phyloP scores from a whole-genome alignment of 35 echinoderm and acorn worm species.

The Strongylocentrotus purpuratus region DNA sequence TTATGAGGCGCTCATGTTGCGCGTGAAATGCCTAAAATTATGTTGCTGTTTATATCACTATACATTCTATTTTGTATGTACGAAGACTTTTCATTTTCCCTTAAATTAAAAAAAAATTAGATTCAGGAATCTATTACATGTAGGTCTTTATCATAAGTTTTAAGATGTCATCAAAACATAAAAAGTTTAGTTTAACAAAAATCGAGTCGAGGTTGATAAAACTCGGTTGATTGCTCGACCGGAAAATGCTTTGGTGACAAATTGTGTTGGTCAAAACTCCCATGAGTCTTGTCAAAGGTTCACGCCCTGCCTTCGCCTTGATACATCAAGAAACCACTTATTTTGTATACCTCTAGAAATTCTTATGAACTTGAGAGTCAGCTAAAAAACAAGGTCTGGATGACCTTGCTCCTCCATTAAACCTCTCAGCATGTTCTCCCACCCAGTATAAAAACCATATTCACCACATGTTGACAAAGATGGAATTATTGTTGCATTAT shows the following conservation, averaged over 20 bases:
- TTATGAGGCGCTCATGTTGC: neutral
- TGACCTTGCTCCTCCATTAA: neutral
- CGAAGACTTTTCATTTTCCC: no score
- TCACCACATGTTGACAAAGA: neutral
- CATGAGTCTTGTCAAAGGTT: neutral
- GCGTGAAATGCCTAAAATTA: neutral
- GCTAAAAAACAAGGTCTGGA: neutral
- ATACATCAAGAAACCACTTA: neutral
- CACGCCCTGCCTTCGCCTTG: neutral
- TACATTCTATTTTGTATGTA: no score
- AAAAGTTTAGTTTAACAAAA: no score
- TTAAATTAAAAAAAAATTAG: no score
- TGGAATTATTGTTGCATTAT: slow-evolving; percentile 6
- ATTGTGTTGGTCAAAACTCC: neutral
- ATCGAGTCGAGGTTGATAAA: no score
- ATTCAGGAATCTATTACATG: no score
- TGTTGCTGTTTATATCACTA: no score
- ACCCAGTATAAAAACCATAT: neutral
- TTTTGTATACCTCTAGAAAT: neutral
- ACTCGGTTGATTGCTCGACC: no score
- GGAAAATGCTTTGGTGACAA: neutral
- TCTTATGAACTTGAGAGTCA: neutral
- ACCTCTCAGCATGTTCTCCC: neutral
- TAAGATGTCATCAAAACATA: no score
- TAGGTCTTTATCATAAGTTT: no score